These are phyloP conservation scores for Homarus americanus DNA, from an alignment of 1,140 invertebrate species.

Conservation along the genomic window DNA sequence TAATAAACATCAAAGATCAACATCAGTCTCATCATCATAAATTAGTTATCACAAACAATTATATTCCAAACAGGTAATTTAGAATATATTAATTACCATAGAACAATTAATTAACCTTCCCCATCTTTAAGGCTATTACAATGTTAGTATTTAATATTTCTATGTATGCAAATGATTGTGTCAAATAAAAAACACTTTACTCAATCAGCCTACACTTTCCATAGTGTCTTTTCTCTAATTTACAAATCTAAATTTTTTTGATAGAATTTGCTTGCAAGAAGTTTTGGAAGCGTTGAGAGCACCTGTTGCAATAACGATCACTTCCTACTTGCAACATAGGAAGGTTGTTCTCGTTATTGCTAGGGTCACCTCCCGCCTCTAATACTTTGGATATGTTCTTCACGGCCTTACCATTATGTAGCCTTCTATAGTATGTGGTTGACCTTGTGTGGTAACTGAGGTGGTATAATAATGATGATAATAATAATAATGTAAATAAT, in stretches of 20 bases:
- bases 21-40: no score
- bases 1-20: no score
- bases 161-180: not conserved
- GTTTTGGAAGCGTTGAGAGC: not conserved
- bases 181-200: not conserved
- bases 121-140: no score
- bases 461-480: no score
- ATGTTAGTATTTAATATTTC: not conserved
- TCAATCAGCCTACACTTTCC: not conserved
- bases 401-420: not conserved
- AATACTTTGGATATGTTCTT: not conserved
- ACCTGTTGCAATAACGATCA: not conserved
- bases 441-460: no score
- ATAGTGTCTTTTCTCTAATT: not conserved
- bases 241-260: not conserved
- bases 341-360: not conserved
- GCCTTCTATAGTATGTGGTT: no score
- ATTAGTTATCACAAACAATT: no score
- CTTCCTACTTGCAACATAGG: not conserved
- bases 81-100: no score
- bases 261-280: not conserved
- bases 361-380: not conserved
- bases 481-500: no score
- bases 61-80: no score
- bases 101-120: no score